Evolutionary conservation across 2,113 vertebrate species (phyloP).

Genomic region (Alexandromys fortis): DNA sequence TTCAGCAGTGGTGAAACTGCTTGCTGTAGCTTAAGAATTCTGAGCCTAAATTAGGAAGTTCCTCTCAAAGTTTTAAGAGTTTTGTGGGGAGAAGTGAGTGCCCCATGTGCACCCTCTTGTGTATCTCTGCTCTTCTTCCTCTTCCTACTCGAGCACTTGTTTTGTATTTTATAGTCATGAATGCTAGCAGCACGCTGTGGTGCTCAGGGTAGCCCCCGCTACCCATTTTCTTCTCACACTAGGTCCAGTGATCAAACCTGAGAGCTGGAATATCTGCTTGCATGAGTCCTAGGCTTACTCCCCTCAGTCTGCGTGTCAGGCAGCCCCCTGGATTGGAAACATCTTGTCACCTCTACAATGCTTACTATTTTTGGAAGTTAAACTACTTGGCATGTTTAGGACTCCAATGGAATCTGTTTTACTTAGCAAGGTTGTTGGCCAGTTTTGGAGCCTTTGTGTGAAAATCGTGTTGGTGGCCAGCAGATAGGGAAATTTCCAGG

Average conservation of each 20-base stretch:
- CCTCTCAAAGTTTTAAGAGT: constrained; percentile 15
- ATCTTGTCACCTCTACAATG: constrained; percentile 54
- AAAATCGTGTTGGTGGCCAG: constrained; percentile 48
- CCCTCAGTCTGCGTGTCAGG: constrained; percentile 43
- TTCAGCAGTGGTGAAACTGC: not conserved
- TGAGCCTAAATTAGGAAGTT: constrained; percentile 12
- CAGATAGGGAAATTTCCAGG: constrained; percentile 45
- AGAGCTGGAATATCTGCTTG: not conserved
- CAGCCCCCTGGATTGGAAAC: constrained; percentile 62
- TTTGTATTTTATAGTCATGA: constrained; percentile 71
- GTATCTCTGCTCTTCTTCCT: not conserved
- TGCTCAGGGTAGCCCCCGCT: constrained; percentile 45
- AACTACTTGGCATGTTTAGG: constrained; percentile 68
- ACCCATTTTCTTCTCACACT: constrained; percentile 37
- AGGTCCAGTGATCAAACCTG: constrained; percentile 47
- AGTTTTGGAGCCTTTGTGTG: constrained; percentile 57
- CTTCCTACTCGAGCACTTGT: not conserved
- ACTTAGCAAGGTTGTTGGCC: constrained; percentile 46
- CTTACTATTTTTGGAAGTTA: constrained; percentile 79
- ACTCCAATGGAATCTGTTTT: constrained; percentile 60
- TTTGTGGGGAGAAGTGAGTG: constrained; percentile 36
- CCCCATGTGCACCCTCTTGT: not conserved
- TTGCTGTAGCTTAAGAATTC: constrained; percentile 10
- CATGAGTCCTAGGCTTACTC: constrained; percentile 25
- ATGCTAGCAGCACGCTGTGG: constrained; percentile 4